Evolutionary conservation across 2,797 vertebrate genomes (phyloP).

Genomic region (Dicrostonyx torquatus): DNA sequence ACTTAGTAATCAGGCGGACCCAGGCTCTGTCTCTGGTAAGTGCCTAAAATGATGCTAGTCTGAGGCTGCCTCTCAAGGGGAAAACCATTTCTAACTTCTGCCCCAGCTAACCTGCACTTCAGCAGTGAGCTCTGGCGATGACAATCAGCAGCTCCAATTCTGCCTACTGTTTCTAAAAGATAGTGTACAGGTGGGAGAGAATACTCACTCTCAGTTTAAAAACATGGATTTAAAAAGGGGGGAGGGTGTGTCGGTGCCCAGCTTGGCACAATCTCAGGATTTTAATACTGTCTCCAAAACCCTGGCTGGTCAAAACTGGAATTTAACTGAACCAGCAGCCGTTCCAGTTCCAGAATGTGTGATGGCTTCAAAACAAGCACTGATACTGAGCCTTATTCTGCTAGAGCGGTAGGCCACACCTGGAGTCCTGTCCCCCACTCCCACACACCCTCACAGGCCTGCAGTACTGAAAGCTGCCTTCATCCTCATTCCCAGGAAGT

Average conservation of each 20-base stretch:
- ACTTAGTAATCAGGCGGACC: not conserved
- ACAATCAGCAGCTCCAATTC: not conserved
- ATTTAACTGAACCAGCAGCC: not conserved
- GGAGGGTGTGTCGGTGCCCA: not conserved
- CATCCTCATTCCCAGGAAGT: no score
- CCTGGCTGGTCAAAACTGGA: not conserved
- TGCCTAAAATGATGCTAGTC: not conserved
- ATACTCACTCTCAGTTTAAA: conserved; percentile 50
- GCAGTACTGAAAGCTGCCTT: not conserved
- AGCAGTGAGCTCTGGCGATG: not conserved
- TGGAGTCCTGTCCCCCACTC: not conserved
- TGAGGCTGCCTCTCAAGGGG: not conserved
- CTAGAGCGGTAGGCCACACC: not conserved
- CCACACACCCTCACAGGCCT: not conserved
- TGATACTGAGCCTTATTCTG: not conserved
- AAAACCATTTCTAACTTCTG: not conserved
- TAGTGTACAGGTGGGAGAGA: not conserved
- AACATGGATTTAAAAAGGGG: conserved; percentile 7
- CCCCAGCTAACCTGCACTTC: not conserved
- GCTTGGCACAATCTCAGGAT: conserved; percentile 32
- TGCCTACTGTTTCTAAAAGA: conserved; percentile 38
- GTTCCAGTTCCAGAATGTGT: not conserved
- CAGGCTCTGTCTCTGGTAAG: not conserved
- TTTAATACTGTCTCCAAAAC: conserved; percentile 73
- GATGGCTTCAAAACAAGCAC: not conserved